Evolutionary conservation across 2,113 vertebrate genomes (phyloP).

Genomic region (Regulus satrapa): DNA sequence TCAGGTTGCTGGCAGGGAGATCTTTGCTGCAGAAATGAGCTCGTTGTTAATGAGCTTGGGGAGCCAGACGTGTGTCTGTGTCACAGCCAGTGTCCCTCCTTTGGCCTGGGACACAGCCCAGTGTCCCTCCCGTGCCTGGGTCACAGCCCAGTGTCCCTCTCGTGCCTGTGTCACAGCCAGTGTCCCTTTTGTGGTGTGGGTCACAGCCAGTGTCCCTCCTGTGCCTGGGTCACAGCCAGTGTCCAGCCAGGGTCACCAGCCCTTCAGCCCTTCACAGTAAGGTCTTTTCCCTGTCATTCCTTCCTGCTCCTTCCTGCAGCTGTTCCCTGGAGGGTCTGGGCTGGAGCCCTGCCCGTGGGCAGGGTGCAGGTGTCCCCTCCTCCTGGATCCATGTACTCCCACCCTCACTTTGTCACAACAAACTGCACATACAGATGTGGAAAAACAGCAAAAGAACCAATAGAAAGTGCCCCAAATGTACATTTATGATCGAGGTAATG

Average conservation of each 20-base stretch:
- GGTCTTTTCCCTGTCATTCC: neutral
- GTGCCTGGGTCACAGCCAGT: too few species aligned
- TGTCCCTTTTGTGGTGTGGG: neutral
- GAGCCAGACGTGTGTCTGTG: neutral
- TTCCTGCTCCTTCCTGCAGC: neutral
- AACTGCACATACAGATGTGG: fast-evolving
- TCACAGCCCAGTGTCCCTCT: neutral
- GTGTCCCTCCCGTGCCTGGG: neutral
- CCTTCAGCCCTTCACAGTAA: fast-evolving
- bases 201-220: neutral
- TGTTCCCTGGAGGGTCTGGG: fast-evolving
- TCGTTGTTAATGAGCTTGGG: neutral
- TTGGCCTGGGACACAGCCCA: neutral
- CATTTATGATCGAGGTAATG: neutral
- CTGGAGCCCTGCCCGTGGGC: neutral
- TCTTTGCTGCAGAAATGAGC: neutral
- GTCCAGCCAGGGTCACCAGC: neutral
- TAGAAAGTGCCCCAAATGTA: neutral
- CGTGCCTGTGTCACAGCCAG: neutral
- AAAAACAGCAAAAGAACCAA: neutral
- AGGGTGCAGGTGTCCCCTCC: neutral
- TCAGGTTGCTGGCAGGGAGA: neutral
- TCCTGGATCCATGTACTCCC: neutral
- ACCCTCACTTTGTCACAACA: neutral
- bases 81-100: neutral